Conservation (phyloP, 2,113 vertebrate genomes). For the Kryptolebias marmoratus region DNA sequence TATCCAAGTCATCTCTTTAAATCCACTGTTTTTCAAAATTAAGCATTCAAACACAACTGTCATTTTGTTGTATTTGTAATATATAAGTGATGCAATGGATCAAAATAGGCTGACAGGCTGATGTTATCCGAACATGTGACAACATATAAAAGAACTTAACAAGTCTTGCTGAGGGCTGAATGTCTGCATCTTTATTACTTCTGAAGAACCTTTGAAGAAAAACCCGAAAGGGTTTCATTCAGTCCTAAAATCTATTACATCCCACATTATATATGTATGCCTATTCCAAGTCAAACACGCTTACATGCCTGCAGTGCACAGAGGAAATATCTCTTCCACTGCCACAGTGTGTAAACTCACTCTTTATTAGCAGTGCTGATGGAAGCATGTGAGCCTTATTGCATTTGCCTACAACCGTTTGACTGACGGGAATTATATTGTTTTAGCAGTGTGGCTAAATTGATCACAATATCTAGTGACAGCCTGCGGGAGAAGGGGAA, state of each 20-base stretch:
- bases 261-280: conserved; percentile 44
- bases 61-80: background rate
- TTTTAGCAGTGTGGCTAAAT: conserved; percentile 54
- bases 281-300: conserved; percentile 43
- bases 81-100: conserved; percentile 14
- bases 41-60: no score
- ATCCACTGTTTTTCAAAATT: no score
- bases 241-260: conserved; percentile 35
- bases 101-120: conserved; percentile 15
- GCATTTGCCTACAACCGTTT: conserved; percentile 62
- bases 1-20: no score
- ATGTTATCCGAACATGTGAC: conserved; percentile 2
- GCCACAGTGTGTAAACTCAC: conserved; percentile 47
- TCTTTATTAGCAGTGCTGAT: conserved; percentile 58
- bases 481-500: conserved; percentile 42
- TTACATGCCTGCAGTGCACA: conserved; percentile 21
- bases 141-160: background rate
- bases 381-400: conserved; percentile 60
- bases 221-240: conserved; percentile 1
- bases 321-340: conserved; percentile 44
- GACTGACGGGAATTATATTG: conserved; percentile 68
- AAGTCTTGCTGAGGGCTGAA: background rate
- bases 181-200: conserved; percentile 36
- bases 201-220: conserved; percentile 13
- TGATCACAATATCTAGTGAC: conserved; percentile 62